Evolutionary conservation across 2,797 vertebrate genomes (phyloP).

Genomic region (Clarias laeviceps): DNA sequence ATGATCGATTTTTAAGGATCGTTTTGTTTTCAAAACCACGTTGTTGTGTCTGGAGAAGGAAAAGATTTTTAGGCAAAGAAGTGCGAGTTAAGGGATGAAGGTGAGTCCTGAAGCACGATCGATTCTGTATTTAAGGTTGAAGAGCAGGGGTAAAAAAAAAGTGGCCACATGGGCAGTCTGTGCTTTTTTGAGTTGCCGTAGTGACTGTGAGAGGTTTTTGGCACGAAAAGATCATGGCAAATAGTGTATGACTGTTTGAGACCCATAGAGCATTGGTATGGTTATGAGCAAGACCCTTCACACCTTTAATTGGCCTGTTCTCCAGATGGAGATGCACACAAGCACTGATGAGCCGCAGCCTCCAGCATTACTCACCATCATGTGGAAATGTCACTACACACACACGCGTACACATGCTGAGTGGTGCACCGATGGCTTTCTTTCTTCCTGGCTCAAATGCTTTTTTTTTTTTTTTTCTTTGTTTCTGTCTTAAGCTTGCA

Average conservation of each 20-base stretch:
- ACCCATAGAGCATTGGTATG: slow-evolving; percentile 21
- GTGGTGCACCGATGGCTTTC: slow-evolving; percentile 25
- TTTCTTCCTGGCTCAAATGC: slow-evolving; percentile 29
- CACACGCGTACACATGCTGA: slow-evolving; percentile 10
- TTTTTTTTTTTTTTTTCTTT: background rate
- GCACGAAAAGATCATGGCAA: slow-evolving; percentile 20
- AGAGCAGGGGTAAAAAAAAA: slow-evolving; percentile 18
- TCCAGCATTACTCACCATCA: slow-evolving; percentile 49
- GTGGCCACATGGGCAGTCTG: slow-evolving; percentile 51
- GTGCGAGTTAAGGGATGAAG: slow-evolving; percentile 11
- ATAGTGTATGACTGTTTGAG: background rate
- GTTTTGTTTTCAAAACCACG: background rate
- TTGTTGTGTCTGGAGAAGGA: slow-evolving; percentile 21
- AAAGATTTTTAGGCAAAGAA: background rate
- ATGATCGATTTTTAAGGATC: background rate
- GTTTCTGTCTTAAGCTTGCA: slow-evolving; percentile 6
- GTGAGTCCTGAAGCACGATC: slow-evolving; percentile 38
- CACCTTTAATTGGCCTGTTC: slow-evolving; percentile 46
- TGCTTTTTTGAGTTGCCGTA: slow-evolving; percentile 47
- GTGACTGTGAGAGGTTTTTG: slow-evolving; percentile 35
- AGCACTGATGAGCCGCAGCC: slow-evolving; percentile 32
- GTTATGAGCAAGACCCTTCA: slow-evolving; percentile 29
- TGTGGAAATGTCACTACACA: slow-evolving; percentile 51
- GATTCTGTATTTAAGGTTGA: slow-evolving; percentile 41
- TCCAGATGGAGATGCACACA: slow-evolving; percentile 43